Evolutionary conservation across 2,797 vertebrate species (phyloP).

Genomic region (Falco novaeseelandiae): DNA sequence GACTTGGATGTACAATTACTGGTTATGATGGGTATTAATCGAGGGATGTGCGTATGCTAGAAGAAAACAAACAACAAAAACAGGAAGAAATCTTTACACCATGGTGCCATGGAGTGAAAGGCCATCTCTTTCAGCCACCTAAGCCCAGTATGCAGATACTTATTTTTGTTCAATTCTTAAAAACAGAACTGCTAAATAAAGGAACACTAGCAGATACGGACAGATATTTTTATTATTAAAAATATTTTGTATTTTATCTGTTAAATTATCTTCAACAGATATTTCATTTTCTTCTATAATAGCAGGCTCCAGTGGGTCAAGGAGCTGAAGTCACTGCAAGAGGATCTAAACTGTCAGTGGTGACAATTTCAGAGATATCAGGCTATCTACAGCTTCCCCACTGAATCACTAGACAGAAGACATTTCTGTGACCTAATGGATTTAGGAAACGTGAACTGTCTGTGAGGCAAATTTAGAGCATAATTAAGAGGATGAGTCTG

Average conservation of each 20-base stretch:
- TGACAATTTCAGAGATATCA: not conserved
- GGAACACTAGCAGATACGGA: not conserved
- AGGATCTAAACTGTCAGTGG: not conserved
- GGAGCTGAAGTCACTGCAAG: not conserved
- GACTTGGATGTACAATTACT: slow-evolving; percentile 97
- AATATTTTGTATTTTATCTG: not conserved
- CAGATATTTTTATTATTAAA: not conserved
- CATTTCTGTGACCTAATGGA: not conserved
- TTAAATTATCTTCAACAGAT: not conserved
- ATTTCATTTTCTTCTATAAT: not conserved
- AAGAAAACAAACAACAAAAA: not conserved
- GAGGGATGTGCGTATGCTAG: slow-evolving; percentile 94
- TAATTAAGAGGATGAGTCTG: not conserved
- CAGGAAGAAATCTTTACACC: not conserved
- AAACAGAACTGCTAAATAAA: not conserved
- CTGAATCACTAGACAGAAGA: not conserved
- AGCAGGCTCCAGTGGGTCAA: not conserved
- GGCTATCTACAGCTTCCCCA: not conserved
- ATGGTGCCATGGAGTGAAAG: not conserved
- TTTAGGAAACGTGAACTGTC: not conserved
- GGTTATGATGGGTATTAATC: slow-evolving; percentile 97
- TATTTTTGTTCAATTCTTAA: not conserved
- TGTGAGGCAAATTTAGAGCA: not conserved
- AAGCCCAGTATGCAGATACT: not conserved
- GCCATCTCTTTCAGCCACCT: not conserved